phyloP scores from a whole-genome alignment of 2,113 vertebrate species.

The Ictalurus furcatus region DNA sequence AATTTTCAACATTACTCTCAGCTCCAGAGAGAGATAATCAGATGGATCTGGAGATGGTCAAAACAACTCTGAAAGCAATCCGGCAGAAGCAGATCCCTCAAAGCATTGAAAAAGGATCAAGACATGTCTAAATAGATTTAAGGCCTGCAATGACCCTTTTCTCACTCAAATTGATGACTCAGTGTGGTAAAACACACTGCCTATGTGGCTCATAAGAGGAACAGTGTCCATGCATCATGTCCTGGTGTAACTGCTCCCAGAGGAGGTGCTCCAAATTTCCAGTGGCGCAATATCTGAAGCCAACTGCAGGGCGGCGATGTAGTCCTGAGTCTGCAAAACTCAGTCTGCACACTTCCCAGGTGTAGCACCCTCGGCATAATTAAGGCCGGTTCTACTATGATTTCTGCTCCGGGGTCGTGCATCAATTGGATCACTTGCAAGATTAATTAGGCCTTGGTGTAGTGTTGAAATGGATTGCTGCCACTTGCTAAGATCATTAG shows the following conservation, averaged over 20 bases:
- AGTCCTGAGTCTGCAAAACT: slow-evolving; percentile 64
- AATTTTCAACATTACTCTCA: slow-evolving; percentile 55
- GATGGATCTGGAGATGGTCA: slow-evolving; percentile 54
- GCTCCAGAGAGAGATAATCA: slow-evolving; percentile 56
- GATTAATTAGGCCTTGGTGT: slow-evolving; percentile 75
- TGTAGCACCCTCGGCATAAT: slow-evolving; percentile 75
- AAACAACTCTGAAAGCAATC: slow-evolving; percentile 56
- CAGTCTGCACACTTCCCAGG: slow-evolving; percentile 64
- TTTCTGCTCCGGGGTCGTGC: slow-evolving; percentile 72
- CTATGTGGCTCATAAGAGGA: slow-evolving; percentile 53
- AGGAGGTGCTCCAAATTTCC: slow-evolving; percentile 26
- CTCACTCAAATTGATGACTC: slow-evolving; percentile 60
- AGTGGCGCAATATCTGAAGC: slow-evolving; percentile 37
- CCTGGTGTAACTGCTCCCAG: slow-evolving; percentile 46
- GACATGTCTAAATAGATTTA: slow-evolving; percentile 51
- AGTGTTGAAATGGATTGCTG: slow-evolving; percentile 77
- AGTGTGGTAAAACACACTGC: slow-evolving; percentile 56
- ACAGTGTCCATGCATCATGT: slow-evolving; percentile 47
- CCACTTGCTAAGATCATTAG: slow-evolving; percentile 82
- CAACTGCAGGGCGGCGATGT: slow-evolving; percentile 50
- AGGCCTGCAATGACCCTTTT: slow-evolving; percentile 58
- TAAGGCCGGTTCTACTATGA: slow-evolving; percentile 74
- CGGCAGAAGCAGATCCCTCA: slow-evolving; percentile 45
- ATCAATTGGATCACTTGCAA: slow-evolving; percentile 74
- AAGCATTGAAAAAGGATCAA: slow-evolving; percentile 53